A percentile compares a stretch with the other conserved stretches of the same genome.
These are phyloP conservation scores for Brachylomia viminalis DNA, from an alignment of 2,888 invertebrate genomes.

Conservation along the genomic window DNA sequence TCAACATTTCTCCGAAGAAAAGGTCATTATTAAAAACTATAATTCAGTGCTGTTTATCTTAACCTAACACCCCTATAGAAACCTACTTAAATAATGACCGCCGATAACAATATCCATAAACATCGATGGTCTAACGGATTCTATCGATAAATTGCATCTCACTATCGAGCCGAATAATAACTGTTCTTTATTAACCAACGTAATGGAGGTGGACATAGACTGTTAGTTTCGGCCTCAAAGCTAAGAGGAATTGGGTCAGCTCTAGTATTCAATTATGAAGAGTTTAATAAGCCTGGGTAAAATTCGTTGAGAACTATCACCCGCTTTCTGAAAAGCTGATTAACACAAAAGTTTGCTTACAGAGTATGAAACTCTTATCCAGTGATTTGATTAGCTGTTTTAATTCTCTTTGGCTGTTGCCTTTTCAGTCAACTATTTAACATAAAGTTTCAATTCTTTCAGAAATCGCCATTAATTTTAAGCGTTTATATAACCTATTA, in stretches of 20 bases:
- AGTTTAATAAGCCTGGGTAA: constrained; percentile 3
- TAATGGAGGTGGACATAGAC: constrained; percentile 30
- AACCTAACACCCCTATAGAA: constrained; percentile 39
- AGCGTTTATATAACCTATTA: too few relatives aligned
- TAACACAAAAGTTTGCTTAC: too few relatives aligned
- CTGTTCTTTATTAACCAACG: constrained; percentile 58
- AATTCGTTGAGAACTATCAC: background rate
- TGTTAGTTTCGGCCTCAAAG: constrained; percentile 32
- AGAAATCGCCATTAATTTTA: background rate
- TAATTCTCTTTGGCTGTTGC: too few relatives aligned
- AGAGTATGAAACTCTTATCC: background rate
- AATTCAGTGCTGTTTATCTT: background rate
- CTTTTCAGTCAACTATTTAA: background rate
- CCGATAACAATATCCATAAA: constrained; percentile 44
- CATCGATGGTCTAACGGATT: constrained; percentile 55
- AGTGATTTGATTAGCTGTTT: background rate
- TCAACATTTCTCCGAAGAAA: background rate
- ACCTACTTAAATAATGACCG: constrained; percentile 44
- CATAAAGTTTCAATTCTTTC: background rate
- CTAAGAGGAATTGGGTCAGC: constrained; percentile 13
- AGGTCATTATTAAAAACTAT: background rate
- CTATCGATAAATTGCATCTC: constrained; percentile 51
- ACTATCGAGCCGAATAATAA: constrained; percentile 49
- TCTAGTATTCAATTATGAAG: constrained; percentile 16
- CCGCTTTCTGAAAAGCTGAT: background rate